Conservation (phyloP, 2,113 vertebrate genomes). For the Ceuthmochares aereus region DNA sequence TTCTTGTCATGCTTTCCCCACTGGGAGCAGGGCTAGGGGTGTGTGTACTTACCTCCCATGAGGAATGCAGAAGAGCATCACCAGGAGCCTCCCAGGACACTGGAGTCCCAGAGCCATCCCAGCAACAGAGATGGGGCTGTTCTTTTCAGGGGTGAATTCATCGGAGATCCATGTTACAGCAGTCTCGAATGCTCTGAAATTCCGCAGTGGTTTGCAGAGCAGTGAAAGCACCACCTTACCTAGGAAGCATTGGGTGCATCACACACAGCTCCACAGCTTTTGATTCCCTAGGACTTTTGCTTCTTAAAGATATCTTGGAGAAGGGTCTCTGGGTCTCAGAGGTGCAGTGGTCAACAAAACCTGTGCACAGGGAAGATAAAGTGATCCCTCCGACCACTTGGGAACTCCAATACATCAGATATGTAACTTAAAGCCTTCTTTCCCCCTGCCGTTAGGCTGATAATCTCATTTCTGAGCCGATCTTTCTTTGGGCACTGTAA, state of each 20-base stretch:
- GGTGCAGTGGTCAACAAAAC: not conserved
- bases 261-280: not conserved
- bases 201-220: not conserved
- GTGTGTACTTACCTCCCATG: not conserved
- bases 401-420: not conserved
- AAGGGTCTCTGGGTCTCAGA: not conserved
- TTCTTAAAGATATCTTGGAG: not conserved
- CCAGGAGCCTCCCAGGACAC: not conserved
- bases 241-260: not conserved
- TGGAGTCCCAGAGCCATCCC: not conserved
- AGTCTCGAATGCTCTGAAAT: accelerated
- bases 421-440: accelerated
- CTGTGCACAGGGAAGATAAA: not conserved
- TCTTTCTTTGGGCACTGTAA: not conserved
- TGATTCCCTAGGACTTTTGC: not conserved
- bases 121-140: not conserved
- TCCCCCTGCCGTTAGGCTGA: not conserved
- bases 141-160: not conserved
- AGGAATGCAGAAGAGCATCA: not conserved
- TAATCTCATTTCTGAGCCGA: not conserved
- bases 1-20: not conserved
- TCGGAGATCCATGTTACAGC: accelerated
- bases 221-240: not conserved
- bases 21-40: not conserved
- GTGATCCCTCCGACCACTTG: not conserved